Base-by-base conservation (phyloP, 2,113 vertebrate genomes). In the Microcebus tavaratra region DNA sequence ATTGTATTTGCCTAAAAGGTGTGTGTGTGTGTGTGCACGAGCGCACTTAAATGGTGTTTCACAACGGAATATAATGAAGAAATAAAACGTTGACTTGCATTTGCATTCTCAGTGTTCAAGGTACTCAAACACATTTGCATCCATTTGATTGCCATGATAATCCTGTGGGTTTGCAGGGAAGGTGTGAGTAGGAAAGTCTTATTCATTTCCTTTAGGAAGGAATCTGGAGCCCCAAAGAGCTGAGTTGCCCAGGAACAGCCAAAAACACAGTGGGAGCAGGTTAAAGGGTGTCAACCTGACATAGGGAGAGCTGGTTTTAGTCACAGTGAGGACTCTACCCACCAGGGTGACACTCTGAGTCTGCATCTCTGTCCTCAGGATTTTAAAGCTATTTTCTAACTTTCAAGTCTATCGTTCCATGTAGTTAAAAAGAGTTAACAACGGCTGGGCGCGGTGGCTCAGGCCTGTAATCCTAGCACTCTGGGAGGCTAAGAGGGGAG, bases 121-220 rank as follows among this genome's bases (percentile, higher is more conserved):
- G 68, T 50, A 23, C 20, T 50, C 25, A 53, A 42, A 63, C 3
- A 36, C 3, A n/a, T 23, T 45, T 31, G 5, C 20, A 65, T n/a
- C 48, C 6, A 20, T 20, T 42, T n/a, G 53, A 36, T 21, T 27
- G 10, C 48, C 63, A 39, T 1, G 20, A 20, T 25, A 23, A 76
- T n/a, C 36, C 48, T 61, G 14, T 7, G 21, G 20, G 70, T 76
- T 57, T 72, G 23, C 59, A 6, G 67, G n/a, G 61, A 31, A 48
- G 67, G 3, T 2, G 0, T 0, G 2, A 55, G 2, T 55, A 4
- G 20, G 8, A 63, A 55, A 29, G 11, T 29, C 81, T 61, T 42
- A 34, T 15, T 76, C 7, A 42, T 61, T 25, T 78, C 53, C 27
- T 4, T 4, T 20, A 45, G 85, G 31, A 59, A 21, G 21, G 29